A percentile compares a stretch with the other conserved stretches of the same genome.
phyloP scores from a whole-genome alignment of 2,797 vertebrate genomes.

The Artibeus lituratus region DNA sequence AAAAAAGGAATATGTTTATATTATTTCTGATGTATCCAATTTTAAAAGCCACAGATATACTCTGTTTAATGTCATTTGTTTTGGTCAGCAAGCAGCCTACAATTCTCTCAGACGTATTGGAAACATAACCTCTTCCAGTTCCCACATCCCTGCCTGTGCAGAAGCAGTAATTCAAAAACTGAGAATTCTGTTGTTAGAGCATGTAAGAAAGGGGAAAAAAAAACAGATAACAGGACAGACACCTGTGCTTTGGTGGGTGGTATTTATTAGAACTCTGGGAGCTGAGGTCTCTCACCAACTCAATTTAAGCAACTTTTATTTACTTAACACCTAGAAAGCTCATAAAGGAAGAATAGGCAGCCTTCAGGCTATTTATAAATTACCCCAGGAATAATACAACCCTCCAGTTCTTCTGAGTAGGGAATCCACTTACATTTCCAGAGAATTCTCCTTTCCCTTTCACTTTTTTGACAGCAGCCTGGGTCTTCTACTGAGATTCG shows the following conservation, averaged over 20 bases:
- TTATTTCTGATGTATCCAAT: not conserved
- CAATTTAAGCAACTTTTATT: slow-evolving; percentile 40
- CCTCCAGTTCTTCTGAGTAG: slow-evolving; percentile 1
- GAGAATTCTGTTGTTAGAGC: not conserved
- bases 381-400: not conserved
- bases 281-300: not conserved
- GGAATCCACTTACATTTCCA: slow-evolving; percentile 6
- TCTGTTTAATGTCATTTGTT: not conserved
- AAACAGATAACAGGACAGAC: not conserved
- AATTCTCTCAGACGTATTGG: not conserved
- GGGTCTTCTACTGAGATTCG: not conserved
- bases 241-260: not conserved
- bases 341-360: not conserved
- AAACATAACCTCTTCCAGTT: not conserved
- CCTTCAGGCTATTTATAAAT: slow-evolving; percentile 44
- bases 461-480: slow-evolving; percentile 13
- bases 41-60: not conserved
- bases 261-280: slow-evolving; percentile 6
- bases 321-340: slow-evolving; percentile 38
- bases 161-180: not conserved
- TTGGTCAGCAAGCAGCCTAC: not conserved
- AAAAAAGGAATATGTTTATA: not conserved
- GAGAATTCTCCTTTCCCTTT: not conserved
- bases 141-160: not conserved
- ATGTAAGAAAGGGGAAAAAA: not conserved